Evolutionary conservation across 2,113 vertebrate species (phyloP).

Genomic region (Hepsetus odoe): DNA sequence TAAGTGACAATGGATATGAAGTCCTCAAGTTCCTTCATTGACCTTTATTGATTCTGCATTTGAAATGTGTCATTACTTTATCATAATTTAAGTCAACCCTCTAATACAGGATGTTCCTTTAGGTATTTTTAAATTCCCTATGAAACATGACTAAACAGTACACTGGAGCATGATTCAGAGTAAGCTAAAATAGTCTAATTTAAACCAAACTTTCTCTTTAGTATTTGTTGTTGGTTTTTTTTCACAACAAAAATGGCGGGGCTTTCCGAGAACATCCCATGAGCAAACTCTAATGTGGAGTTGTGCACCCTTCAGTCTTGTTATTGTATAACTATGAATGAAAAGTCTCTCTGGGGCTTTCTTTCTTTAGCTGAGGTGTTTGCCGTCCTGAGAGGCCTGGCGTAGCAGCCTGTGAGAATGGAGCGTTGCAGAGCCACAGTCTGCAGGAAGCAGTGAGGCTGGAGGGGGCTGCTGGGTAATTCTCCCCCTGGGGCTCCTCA

Average conservation of each 20-base stretch:
- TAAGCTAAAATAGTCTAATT: slow-evolving; percentile 7
- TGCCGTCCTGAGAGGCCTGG: slow-evolving; percentile 48
- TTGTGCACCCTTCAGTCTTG: slow-evolving; percentile 41
- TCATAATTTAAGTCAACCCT: neutral
- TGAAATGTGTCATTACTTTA: too few relatives aligned
- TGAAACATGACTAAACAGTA: neutral
- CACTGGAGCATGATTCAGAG: slow-evolving; percentile 26
- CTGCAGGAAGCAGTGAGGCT: slow-evolving; percentile 54
- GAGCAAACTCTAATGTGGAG: slow-evolving; percentile 36
- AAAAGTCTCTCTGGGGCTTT: slow-evolving; percentile 46
- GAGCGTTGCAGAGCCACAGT: slow-evolving; percentile 37
- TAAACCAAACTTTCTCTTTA: slow-evolving; percentile 24
- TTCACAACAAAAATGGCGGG: slow-evolving; percentile 26
- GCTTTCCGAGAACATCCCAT: slow-evolving; percentile 42
- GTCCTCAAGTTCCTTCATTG: too few relatives aligned
- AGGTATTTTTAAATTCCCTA: neutral
- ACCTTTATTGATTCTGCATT: too few relatives aligned
- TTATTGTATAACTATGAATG: slow-evolving; percentile 52
- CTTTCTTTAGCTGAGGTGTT: slow-evolving; percentile 47
- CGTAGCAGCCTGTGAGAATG: slow-evolving; percentile 44
- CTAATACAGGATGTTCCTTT: slow-evolving; percentile 3
- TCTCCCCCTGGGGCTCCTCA: slow-evolving; percentile 48
- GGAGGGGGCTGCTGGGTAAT: slow-evolving; percentile 52
- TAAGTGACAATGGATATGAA: slow-evolving; percentile 27
- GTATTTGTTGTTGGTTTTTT: neutral